Evolutionary conservation across 1,140 invertebrate genomes (phyloP).

Genomic region (Psix sp.): DNA sequence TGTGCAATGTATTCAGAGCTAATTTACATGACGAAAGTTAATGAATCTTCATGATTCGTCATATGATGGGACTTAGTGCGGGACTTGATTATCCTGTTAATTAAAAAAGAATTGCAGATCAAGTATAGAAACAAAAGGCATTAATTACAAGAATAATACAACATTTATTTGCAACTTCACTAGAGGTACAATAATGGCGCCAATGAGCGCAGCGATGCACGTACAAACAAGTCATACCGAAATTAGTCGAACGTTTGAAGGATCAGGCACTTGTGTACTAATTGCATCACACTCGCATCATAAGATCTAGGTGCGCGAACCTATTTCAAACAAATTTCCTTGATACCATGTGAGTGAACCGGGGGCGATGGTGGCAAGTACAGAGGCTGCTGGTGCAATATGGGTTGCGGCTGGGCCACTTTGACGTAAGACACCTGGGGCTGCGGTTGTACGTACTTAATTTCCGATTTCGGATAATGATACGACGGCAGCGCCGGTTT

Average conservation of each 20-base stretch:
- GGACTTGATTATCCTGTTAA: conserved; percentile 1
- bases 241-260: conserved; percentile 6
- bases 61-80: conserved; percentile 17
- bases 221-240: not conserved
- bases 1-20: conserved; percentile 54
- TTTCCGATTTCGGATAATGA: conserved; percentile 50
- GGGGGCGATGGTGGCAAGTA: conserved; percentile 21
- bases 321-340: conserved; percentile 56
- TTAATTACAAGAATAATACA: conserved; percentile 41
- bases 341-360: conserved; percentile 29
- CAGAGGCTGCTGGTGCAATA: conserved; percentile 34
- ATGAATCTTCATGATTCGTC: conserved; percentile 21
- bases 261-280: conserved; percentile 14
- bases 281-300: conserved; percentile 23
- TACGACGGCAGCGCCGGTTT: conserved; percentile 50
- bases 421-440: conserved; percentile 40
- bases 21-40: conserved; percentile 56
- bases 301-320: conserved; percentile 21
- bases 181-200: conserved; percentile 29
- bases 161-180: conserved; percentile 35
- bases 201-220: conserved; percentile 4
- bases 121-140: conserved; percentile 6
- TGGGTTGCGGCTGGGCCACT: conserved; percentile 46
- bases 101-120: conserved; percentile 1
- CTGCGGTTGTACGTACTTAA: conserved; percentile 61